These are phyloP conservation scores for Helicolenus hilgendorfi DNA, from an alignment of 2,797 vertebrate species.

Conservation along the genomic window DNA sequence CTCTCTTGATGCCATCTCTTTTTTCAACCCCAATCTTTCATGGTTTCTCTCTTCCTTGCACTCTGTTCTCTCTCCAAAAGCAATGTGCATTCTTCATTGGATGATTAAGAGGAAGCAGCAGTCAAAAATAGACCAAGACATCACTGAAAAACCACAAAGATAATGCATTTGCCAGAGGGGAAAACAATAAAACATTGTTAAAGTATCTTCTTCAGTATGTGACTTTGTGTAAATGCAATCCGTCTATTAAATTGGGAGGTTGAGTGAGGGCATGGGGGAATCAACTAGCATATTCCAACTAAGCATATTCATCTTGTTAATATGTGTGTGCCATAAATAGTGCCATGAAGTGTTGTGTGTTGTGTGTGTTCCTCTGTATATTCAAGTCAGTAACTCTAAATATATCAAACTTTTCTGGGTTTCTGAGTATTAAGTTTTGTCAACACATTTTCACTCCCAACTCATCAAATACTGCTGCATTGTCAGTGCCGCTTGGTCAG, in stretches of 20 bases:
- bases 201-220: not conserved
- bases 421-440: not conserved
- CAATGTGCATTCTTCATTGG: slow-evolving; percentile 31
- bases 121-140: slow-evolving; percentile 31
- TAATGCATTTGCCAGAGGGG: not conserved
- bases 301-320: not conserved
- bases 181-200: slow-evolving; percentile 12
- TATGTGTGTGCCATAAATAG: not conserved
- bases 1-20: slow-evolving; percentile 45
- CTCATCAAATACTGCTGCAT: too few relatives aligned
- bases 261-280: too few relatives aligned
- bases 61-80: slow-evolving; percentile 12
- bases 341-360: not conserved
- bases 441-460: too few relatives aligned
- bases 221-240: not conserved
- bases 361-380: not conserved
- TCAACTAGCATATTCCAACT: not conserved
- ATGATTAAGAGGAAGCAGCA: slow-evolving; percentile 52
- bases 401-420: not conserved
- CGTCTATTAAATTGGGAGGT: not conserved
- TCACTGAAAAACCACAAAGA: slow-evolving; percentile 1
- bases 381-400: not conserved
- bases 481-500: too few relatives aligned
- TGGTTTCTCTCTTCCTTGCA: not conserved
- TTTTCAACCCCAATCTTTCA: slow-evolving; percentile 37